Evolutionary conservation across 2,888 invertebrate species (phyloP), one percentile per base, ranked within the genome.

Genomic region (Metopia argyrocephala): DNA sequence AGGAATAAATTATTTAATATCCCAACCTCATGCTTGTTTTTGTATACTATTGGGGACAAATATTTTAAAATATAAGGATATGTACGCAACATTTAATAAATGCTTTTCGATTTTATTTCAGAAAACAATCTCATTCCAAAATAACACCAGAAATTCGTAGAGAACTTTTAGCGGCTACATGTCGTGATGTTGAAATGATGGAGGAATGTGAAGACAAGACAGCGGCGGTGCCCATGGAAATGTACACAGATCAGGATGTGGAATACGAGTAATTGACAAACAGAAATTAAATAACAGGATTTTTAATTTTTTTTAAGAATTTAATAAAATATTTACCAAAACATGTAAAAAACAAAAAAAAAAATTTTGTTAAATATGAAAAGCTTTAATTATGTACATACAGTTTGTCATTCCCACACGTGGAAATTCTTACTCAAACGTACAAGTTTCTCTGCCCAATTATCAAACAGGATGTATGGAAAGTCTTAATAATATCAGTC

Each of bases 131-230:
- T 38, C 91, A 91, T 85, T 89, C 90, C 12, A 90, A 90, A 85
- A 92, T 94, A n/a, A 93, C 93, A 2, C 91, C 92, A 1, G 94
- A 98, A 93, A 94, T 98, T 75, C 92, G 98, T 65, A 92, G 97
- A 83, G 98, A 98, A 91, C 90, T 99, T 21, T 94, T 95, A 86
- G 93, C 95, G 85, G 95, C 96, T 0, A 93, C 93, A 85, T 96
- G 96, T 87, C 93, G 97, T 85, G 97, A 96, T 88, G 85, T 92
- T 70, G 95, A 95, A 91, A 90, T 91, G 85, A 89, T 88, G 87
- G 90, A n/a, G n/a, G n/a, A 89, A 79, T 85, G 84, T 71, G 85
- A 86, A 54, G 86, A 87, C 76, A 82, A 83, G 5, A 79, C 76
- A 12, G 85, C 83, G 4, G 76, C 83, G 3, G 81, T 85, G 56